A percentile compares a stretch with the other conserved stretches of the same genome.
phyloP scores from a whole-genome alignment of 2,888 invertebrate species.

The Nymphalis c-album region DNA sequence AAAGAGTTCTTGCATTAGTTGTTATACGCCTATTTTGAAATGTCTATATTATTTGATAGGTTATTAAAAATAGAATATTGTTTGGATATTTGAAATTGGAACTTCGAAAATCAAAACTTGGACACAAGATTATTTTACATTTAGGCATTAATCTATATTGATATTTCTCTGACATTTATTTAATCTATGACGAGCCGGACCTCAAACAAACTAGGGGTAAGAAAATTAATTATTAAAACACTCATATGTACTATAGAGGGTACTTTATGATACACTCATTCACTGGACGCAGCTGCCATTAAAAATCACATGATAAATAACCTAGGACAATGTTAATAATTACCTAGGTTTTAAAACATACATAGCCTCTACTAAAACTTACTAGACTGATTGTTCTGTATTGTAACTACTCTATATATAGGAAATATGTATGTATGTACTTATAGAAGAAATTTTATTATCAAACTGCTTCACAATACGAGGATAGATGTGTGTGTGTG shows the following conservation, averaged over 20 bases:
- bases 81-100: too few relatives aligned
- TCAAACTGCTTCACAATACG: too few relatives aligned
- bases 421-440: too few relatives aligned
- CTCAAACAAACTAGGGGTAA: constrained; percentile 56
- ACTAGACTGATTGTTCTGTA: not conserved
- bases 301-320: constrained; percentile 41
- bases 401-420: constrained; percentile 12
- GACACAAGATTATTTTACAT: not conserved
- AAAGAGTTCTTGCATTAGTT: too few relatives aligned
- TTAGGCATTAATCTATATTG: constrained; percentile 24
- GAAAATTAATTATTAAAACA: constrained; percentile 66
- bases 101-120: too few relatives aligned
- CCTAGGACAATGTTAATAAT: constrained; percentile 39
- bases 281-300: constrained; percentile 51
- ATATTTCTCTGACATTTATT: not conserved
- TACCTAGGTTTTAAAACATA: constrained; percentile 15
- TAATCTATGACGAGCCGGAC: constrained; percentile 58
- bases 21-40: too few relatives aligned
- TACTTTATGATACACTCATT: constrained; percentile 37
- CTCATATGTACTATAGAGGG: constrained; percentile 45
- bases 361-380: not conserved
- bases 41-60: too few relatives aligned
- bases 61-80: too few relatives aligned
- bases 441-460: too few relatives aligned
- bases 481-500: not conserved